Base-by-base conservation (phyloP, 2,797 vertebrate species). In the Acanthurus tractus region DNA sequence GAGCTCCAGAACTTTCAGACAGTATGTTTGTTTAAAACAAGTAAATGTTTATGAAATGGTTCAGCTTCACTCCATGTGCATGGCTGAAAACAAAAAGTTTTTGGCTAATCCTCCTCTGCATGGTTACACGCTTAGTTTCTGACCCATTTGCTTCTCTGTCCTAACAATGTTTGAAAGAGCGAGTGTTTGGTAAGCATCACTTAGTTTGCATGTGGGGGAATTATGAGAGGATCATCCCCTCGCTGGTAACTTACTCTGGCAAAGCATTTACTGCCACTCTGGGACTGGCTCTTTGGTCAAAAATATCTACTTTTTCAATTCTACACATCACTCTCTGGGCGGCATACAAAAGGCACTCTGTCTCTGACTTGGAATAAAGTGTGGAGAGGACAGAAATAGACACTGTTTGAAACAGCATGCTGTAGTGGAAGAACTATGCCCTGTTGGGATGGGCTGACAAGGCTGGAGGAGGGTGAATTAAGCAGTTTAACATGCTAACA, bases 1-100 rank as follows among this genome's bases (percentile, higher is more conserved):
- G 98, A 99, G 73, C 96, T 99, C 49, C 96, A 96, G 82, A 97
- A 97, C 82, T 99, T 99, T 91, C 98, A 99, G 94, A 96, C 95
- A 25, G 98, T 99, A 94, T 95, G 96, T 92, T 88, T 89, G 83
- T 88, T 86, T 85, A 67, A 88, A 78, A 70, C 78, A 36, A 18
- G 63, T 65, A 85, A 85, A 86, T 88, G 86, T 91, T 91, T 91
- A 82, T 71, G 23, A 80, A 79, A 71, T 17, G 65, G 56, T 88
- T 83, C 50, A 52, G 79, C 85, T 58, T 63, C 44, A 58, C 77
- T 84, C 53, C 29, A 48, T 50, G 45, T 29, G 67, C 25, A 25
- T 36, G 62, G 67, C 71, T 77, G 29, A 83, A 84, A 85, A 86
- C 82, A 50, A 65, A 66, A 82, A 18, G 42, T 65, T 90, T 40